These are phyloP conservation scores for Carcina quercana DNA, from an alignment of 2,888 invertebrate genomes.

Conservation along the genomic window DNA sequence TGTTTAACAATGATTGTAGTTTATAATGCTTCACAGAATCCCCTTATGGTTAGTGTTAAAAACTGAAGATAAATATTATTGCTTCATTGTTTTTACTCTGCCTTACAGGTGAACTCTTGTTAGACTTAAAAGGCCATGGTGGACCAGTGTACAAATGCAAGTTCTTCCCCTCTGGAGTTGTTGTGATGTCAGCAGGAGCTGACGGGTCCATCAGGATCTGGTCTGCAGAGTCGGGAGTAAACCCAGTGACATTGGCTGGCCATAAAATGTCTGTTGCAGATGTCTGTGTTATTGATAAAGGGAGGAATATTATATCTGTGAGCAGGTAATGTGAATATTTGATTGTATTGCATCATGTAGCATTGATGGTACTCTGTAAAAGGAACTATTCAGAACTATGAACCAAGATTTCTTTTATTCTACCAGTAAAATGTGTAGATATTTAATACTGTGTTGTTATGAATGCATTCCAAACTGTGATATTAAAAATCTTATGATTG, in stretches of 20 bases:
- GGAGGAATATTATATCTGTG: slow-evolving; percentile 80
- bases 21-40: too few relatives aligned
- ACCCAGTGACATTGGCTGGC: slow-evolving; percentile 78
- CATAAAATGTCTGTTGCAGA: slow-evolving; percentile 79
- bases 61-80: too few relatives aligned
- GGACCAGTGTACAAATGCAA: slow-evolving; percentile 79
- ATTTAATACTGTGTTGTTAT: background rate
- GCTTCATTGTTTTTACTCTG: too few relatives aligned
- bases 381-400: background rate
- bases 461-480: background rate
- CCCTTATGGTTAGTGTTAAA: too few relatives aligned
- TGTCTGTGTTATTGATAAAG: slow-evolving; percentile 77
- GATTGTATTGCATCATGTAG: background rate
- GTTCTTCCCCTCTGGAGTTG: slow-evolving; percentile 82
- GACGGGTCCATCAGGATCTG: slow-evolving; percentile 81
- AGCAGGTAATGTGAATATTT: slow-evolving; percentile 64
- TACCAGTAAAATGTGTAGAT: background rate
- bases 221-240: slow-evolving; percentile 80
- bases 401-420: background rate
- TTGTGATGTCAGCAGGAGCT: slow-evolving; percentile 78
- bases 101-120: slow-evolving; percentile 49
- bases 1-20: too few relatives aligned
- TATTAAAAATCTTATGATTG: background rate
- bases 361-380: background rate
- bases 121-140: slow-evolving; percentile 76